These are phyloP conservation scores for Tetrao urogallus DNA, from an alignment of 2,113 vertebrate species.

Conservation along the genomic window DNA sequence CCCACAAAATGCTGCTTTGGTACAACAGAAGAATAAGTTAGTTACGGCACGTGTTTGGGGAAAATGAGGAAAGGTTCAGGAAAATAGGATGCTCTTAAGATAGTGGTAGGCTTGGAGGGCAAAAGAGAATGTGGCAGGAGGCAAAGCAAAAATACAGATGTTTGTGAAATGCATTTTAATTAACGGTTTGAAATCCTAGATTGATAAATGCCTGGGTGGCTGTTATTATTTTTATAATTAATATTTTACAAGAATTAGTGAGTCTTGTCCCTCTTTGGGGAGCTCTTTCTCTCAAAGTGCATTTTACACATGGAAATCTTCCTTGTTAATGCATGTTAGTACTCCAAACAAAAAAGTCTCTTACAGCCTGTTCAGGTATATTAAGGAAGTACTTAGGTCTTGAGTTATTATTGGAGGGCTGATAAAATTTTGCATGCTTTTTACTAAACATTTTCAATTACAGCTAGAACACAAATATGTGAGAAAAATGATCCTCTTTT, in stretches of 20 bases:
- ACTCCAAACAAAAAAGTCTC: neutral
- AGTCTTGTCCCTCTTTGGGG: neutral
- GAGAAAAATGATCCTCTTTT: constrained; percentile 3
- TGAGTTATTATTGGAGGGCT: neutral
- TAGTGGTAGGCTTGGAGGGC: neutral
- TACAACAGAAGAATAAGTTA: neutral
- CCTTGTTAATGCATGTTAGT: neutral
- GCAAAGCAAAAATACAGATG: neutral
- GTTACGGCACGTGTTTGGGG: neutral
- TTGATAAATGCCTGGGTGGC: neutral
- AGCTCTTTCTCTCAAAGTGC: neutral
- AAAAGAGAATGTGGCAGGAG: neutral
- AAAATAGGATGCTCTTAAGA: neutral
- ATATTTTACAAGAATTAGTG: neutral
- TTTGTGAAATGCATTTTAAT: neutral
- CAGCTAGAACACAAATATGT: neutral
- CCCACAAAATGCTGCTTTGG: neutral
- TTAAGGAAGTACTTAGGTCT: neutral
- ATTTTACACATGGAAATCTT: neutral
- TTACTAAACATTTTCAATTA: neutral
- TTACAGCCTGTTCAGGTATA: neutral
- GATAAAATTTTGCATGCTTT: neutral
- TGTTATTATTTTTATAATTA: neutral
- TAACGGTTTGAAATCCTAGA: neutral
- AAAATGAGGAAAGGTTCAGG: neutral